Conservation (phyloP, 2,113 vertebrate genomes). For the Crotalus viridis region DNA sequence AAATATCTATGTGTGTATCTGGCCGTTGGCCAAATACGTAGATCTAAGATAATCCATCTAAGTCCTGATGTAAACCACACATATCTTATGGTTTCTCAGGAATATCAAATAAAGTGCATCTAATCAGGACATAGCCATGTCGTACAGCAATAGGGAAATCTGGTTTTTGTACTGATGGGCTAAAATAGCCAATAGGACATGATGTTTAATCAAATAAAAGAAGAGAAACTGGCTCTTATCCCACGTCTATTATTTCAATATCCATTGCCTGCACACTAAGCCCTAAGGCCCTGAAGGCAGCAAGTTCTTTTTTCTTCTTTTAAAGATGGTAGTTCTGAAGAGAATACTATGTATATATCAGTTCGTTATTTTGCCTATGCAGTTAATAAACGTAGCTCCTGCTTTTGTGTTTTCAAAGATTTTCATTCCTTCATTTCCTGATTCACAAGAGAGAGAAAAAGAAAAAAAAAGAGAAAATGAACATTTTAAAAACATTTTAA, state of each 20-base stretch:
- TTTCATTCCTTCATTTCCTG: conserved; percentile 6
- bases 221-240: not conserved
- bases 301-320: not conserved
- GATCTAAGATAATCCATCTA: not conserved
- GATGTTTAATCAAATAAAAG: not conserved
- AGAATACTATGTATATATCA: not conserved
- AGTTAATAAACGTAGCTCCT: not conserved
- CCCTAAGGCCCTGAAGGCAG: not conserved
- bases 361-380: not conserved
- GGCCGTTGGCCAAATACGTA: not conserved
- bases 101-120: not conserved
- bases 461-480: not conserved
- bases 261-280: not conserved
- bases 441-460: not conserved
- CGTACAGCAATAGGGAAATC: not conserved
- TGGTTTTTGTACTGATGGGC: not conserved
- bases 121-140: not conserved
- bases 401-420: conserved; percentile 8
- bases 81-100: not conserved
- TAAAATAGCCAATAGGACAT: too few relatives aligned
- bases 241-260: too few relatives aligned
- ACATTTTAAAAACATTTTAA: not conserved
- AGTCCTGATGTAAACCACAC: too few relatives aligned
- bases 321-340: not conserved
- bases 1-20: not conserved